Base-by-base conservation (phyloP, 2,888 invertebrate genomes). In the Frankliniella fusca region DNA sequence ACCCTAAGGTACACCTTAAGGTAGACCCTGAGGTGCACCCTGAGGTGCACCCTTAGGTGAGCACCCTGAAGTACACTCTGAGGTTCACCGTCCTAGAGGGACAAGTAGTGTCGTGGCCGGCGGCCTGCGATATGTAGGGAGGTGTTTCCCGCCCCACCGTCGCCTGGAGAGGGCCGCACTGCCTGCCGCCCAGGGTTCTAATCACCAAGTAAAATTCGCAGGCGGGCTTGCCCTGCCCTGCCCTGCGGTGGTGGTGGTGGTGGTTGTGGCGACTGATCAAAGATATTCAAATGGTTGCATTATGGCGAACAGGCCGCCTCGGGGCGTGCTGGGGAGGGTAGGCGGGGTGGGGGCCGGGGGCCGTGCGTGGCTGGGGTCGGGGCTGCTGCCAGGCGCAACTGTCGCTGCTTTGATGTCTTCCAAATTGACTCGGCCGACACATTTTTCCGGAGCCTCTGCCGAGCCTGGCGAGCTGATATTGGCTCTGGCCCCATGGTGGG, bases 141-240 rank as follows among this genome's bases (percentile, higher is more conserved):
- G 38, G 38, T 38, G 38, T 38, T 38, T 5, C 38, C 38, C 5
- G n/a, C n/a, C 38, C 38, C 38, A 5, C 38, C 38, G 38, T n/a
- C 38, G 38, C 38, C 38, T 38, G 38, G 3, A 5, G 38, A 38
- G 38, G 38, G 38, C 15, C 61, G 5, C 61, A 5, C 61, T 18
- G 61, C 61, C 61, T 61, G 20, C 20, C 0, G 20, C 61, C 54
- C 54, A 3, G 54, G 70, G 27, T 27, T 27, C 70, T 76, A 76
- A 76, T 76, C 70, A 76, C 70, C 70, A 76, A 76, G 70, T 76
- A 27, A 76, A 76, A 76, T 76, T 61, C n/a, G 61, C n/a, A 20
- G 61, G 61, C 61, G n/a, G 18, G 20, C 61, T n/a, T 11, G 38
- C 38, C 38, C 38, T 38, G 38, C 38, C n/a, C n/a, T n/a, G n/a